phyloP scores from a whole-genome alignment of 2,888 invertebrate genomes.

The Ephialtes manifestator region DNA sequence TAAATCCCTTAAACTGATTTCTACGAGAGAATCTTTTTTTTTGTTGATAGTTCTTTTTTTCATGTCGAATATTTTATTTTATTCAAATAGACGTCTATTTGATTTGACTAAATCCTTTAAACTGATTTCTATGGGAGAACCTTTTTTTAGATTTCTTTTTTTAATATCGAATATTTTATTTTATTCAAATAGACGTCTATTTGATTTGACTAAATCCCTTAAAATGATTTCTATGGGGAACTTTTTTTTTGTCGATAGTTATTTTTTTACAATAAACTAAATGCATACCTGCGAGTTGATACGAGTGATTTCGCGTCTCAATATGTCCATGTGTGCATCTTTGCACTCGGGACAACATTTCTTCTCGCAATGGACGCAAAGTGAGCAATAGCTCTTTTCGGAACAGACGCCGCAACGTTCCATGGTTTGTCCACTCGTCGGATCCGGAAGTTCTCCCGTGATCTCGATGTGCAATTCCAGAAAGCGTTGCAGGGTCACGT shows the following conservation, averaged over 20 bases:
- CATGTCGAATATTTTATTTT: too few relatives aligned
- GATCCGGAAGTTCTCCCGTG: conserved; percentile 96
- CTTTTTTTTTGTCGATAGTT: neutral
- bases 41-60: too few relatives aligned
- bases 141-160: too few relatives aligned
- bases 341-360: conserved; percentile 99
- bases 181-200: too few relatives aligned
- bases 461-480: conserved; percentile 97
- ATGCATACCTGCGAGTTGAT: conserved; percentile 92
- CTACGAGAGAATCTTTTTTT: too few relatives aligned
- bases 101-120: neutral
- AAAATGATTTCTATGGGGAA: too few relatives aligned
- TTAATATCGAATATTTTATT: too few relatives aligned
- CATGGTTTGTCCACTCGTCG: conserved; percentile 96
- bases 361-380: conserved; percentile 98
- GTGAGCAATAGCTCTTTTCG: conserved; percentile 95
- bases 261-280: neutral
- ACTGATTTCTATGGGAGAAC: too few relatives aligned
- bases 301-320: conserved; percentile 95
- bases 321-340: conserved; percentile 97
- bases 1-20: neutral
- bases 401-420: conserved; percentile 97
- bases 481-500: conserved; percentile 97
- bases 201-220: neutral
- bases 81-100: too few relatives aligned